Conservation (phyloP, 1,140 invertebrate genomes). For the Bombus sibiricus region DNA sequence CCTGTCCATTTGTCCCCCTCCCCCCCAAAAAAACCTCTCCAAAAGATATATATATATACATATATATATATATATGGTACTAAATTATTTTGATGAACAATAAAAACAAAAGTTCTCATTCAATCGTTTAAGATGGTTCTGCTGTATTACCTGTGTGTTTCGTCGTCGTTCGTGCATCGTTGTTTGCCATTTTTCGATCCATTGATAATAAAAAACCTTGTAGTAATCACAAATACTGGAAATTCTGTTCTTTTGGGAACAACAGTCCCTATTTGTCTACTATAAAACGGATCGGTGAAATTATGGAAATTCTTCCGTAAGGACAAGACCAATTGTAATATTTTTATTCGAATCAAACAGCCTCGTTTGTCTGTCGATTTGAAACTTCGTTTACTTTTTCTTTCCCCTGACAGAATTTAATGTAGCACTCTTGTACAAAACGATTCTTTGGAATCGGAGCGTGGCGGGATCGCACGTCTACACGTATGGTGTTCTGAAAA, state of each 20-base stretch:
- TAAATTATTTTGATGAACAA: slow-evolving; percentile 79
- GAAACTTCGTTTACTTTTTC: slow-evolving; percentile 2
- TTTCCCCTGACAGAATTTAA: slow-evolving; percentile 1
- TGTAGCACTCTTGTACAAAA: slow-evolving; percentile 36
- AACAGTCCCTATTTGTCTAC: not conserved
- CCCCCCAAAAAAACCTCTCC: not conserved
- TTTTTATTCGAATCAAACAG: not conserved
- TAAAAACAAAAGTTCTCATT: slow-evolving; percentile 73
- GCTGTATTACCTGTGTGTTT: slow-evolving; percentile 55
- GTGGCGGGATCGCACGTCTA: slow-evolving; percentile 17
- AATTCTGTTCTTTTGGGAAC: slow-evolving; percentile 36
- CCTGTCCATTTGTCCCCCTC: slow-evolving; percentile 4
- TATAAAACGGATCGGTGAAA: not conserved
- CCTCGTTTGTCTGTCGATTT: not conserved
- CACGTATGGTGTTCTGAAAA: not conserved
- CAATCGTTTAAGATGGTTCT: slow-evolving; percentile 58
- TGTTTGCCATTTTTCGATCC: slow-evolving; percentile 46
- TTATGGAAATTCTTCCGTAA: slow-evolving; percentile 1
- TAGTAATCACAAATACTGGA: slow-evolving; percentile 31
- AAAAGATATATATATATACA: slow-evolving; percentile 9
- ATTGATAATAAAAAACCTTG: slow-evolving; percentile 44
- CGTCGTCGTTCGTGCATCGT: slow-evolving; percentile 42
- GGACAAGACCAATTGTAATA: not conserved
- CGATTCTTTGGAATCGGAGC: slow-evolving; percentile 30
- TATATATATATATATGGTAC: slow-evolving; percentile 62